Percentiles rank a stretch among this genome's conserved stretches.
phyloP scores from a whole-genome alignment of 2,888 invertebrate genomes.

The Eledona agricola region DNA sequence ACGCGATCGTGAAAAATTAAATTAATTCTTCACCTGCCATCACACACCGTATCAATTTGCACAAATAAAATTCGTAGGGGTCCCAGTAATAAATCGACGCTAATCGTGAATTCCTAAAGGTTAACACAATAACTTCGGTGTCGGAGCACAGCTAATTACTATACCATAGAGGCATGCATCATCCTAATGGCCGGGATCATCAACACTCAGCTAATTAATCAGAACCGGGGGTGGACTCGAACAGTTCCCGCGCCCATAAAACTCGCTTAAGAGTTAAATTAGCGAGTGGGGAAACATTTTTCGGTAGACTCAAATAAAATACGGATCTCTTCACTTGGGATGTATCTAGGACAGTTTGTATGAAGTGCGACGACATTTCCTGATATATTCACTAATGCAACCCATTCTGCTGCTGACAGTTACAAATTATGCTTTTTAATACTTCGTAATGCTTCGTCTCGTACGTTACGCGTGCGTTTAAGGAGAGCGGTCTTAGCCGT shows the following conservation, averaged over 20 bases:
- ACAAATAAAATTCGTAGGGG: no score
- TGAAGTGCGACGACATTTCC: slow-evolving; percentile 48
- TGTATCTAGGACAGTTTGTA: slow-evolving; percentile 40
- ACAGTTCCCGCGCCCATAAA: slow-evolving; percentile 19
- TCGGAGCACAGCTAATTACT: slow-evolving; percentile 46
- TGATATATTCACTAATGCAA: slow-evolving; percentile 51
- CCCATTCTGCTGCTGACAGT: slow-evolving; percentile 50
- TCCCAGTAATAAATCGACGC: slow-evolving; percentile 18
- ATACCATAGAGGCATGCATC: slow-evolving; percentile 50
- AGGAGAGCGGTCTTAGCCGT: no score
- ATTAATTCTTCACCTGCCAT: no score
- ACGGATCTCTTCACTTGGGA: background rate
- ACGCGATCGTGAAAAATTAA: no score
- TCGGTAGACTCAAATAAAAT: slow-evolving; percentile 7
- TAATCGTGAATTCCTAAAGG: slow-evolving; percentile 31
- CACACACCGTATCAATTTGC: no score
- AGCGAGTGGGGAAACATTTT: no score
- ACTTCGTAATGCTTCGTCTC: slow-evolving; percentile 22
- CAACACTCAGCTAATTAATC: slow-evolving; percentile 58
- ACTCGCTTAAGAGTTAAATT: no score
- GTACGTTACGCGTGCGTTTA: slow-evolving; percentile 10
- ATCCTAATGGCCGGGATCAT: slow-evolving; percentile 56
- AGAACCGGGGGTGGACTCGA: slow-evolving; percentile 37
- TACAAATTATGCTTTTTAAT: slow-evolving; percentile 52
- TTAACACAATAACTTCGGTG: slow-evolving; percentile 38